These are phyloP conservation scores for Lasioglossum malachurum DNA, from an alignment of 2,888 invertebrate genomes.

Conservation along the genomic window DNA sequence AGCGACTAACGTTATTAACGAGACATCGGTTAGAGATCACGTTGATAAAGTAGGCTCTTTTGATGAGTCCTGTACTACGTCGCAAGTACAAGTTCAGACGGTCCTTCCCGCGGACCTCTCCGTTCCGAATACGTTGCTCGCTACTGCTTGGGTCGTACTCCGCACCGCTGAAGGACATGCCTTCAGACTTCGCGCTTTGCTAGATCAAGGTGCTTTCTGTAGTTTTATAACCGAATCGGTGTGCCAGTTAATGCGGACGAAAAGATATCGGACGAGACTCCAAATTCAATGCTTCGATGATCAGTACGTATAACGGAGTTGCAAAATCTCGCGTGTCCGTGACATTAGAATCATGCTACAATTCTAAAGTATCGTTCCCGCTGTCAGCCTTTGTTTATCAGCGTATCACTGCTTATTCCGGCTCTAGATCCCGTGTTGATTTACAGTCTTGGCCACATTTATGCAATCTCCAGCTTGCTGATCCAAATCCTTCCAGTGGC, in stretches of 20 bases:
- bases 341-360: not conserved
- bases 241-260: not conserved
- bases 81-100: not conserved
- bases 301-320: not conserved
- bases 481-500: not conserved
- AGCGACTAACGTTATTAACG: not conserved
- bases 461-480: not conserved
- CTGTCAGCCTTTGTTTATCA: not conserved
- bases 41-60: no score
- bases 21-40: no score
- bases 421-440: no score
- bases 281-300: conserved; percentile 6
- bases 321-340: not conserved
- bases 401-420: not conserved
- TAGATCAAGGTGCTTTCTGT: no score
- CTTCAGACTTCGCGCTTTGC: not conserved
- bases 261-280: conserved; percentile 1
- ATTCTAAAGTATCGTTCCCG: not conserved
- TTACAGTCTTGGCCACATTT: conserved; percentile 1
- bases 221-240: conserved; percentile 7
- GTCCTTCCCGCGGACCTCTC: not conserved
- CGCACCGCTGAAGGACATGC: not conserved
- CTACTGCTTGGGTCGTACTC: not conserved
- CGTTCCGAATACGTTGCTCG: not conserved
- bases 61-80: no score